Evolutionary conservation across 2,888 invertebrate species (phyloP), one percentile per base, ranked within the genome.

Genomic region (Corbicula japonica): DNA sequence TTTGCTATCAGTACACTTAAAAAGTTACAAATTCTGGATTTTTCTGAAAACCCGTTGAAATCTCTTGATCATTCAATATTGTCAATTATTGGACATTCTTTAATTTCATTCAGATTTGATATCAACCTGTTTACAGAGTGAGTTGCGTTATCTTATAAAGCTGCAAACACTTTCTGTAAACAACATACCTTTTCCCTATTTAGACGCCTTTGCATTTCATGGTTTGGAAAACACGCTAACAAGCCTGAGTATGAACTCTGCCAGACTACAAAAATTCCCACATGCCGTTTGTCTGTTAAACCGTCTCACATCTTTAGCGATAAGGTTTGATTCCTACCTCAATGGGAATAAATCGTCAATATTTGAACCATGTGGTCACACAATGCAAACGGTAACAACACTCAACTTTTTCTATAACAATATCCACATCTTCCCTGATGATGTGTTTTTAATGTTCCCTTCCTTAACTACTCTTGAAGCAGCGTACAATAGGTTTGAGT

Each of bases 331-430:
- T n/a, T 4, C 10, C 23, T 12, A 50, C 8, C 23, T 50, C 4
- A 21, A 50, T 2, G 50, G 15, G n/a, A 50, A 50, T 4, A n/a
- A n/a, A n/a, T 50, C 50, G 10, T 48, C 48, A 6, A 50, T 50
- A 26, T 50, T 50, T 23, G 50, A 50, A 28, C 50, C 50, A 26
- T 50, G 50, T 50, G 28, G 50, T 50, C 12, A 15, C 23, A 50
- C 23, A 23, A 6, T 18, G 8, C 15, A 12, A 4, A 26, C 23
- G 4, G 50, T 18, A 18, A 18, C 10, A 2, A 23, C 8, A 4
- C 3, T 50, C 4, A 8, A 50, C 4, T 23, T 50, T 8, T 3
- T 3, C 10, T 18, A 3, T 21, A 50, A 50, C 28, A 4, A 23
- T 15, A 6, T 50, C 4, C 50, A 23, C 15, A 50, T n/a, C 2